Evolutionary conservation across 2,888 invertebrate species (phyloP).

Genomic region (Cataglyphis altisquamis): DNA sequence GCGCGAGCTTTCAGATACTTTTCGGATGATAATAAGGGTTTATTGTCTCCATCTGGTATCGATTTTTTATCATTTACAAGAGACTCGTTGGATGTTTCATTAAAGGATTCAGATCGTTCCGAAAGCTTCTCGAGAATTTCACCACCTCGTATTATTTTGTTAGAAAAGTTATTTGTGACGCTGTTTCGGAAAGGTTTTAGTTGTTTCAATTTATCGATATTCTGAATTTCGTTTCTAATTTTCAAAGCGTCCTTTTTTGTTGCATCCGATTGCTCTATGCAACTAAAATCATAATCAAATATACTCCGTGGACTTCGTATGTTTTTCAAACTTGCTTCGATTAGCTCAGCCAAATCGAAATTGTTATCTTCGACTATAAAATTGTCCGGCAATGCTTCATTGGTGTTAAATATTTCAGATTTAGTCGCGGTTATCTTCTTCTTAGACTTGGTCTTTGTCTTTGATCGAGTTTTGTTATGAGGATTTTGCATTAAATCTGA

Average conservation of each 20-base stretch:
- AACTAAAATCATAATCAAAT: slow-evolving; percentile 66
- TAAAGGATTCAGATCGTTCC: slow-evolving; percentile 64
- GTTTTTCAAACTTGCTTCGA: slow-evolving; percentile 69
- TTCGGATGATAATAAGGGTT: not conserved
- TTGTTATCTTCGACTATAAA: slow-evolving; percentile 41
- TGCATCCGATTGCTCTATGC: slow-evolving; percentile 51
- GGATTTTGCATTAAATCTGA: not conserved
- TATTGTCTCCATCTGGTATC: not conserved
- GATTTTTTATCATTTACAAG: not conserved
- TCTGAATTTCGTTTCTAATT: slow-evolving; percentile 13
- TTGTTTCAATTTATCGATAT: slow-evolving; percentile 6
- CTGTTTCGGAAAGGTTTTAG: not conserved
- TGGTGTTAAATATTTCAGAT: slow-evolving; percentile 60
- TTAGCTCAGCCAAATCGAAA: slow-evolving; percentile 66
- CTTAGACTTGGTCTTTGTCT: slow-evolving; percentile 52
- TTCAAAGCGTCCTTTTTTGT: not conserved
- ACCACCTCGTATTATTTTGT: not conserved
- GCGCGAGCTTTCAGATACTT: not conserved
- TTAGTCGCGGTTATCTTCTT: slow-evolving; percentile 60
- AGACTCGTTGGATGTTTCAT: slow-evolving; percentile 56
- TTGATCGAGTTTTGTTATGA: slow-evolving; percentile 3
- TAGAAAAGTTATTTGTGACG: not conserved
- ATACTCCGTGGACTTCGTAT: slow-evolving; percentile 66
- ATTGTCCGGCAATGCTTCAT: slow-evolving; percentile 10
- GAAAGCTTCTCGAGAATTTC: slow-evolving; percentile 65